Base-by-base conservation (phyloP, 2,797 vertebrate species). In the Pseudomugil tenellus region DNA sequence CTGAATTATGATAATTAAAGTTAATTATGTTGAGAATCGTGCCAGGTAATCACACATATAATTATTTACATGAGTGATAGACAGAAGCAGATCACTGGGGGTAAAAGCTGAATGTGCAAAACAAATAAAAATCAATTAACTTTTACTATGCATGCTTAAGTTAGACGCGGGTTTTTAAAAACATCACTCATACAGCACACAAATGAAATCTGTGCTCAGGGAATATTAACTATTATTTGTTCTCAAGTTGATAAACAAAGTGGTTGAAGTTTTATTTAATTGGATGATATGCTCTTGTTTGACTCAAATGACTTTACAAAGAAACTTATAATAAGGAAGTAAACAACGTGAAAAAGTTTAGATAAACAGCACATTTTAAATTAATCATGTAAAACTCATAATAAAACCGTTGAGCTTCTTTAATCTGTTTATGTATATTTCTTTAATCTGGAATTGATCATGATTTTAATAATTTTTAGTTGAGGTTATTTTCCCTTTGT, bases 121-220 rank as follows among this genome's bases (percentile, higher is more conserved):
- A 73, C 72, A 67, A 46, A 61, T 55, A 61, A 57, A 58, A 80
- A 65, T 72, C 37, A 78, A 76, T 79, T 77, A 83, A 55, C 48
- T 70, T 7, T 63, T 63, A 58, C 41, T 56, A 58, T 54, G 75
- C 62, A 68, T 52, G 70, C 69, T 25, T 73, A 61, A 71, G 41
- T 56, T n/a, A 23, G 35, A n/a, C 43, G 21, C 29, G 64, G 19
- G 43, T 13, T 41, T n/a, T 72, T 26, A 67, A 29, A 53, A 62
- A 67, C 34, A 65, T 48, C 19, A 61, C 19, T 19, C 54, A 21
- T 53, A 32, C 6, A 49, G n/a, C 31, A 21, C 55, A 61, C 35
- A 67, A 52, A 67, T 58, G 17, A 69, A 65, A 75, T 63, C 46
- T 65, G 25, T 34, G 34, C 39, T 62, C 4, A 31, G 14, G 63